These are phyloP conservation scores for Amphiura filiformis DNA, from an alignment of 35 echinoderm and acorn worm species.

Conservation along the genomic window DNA sequence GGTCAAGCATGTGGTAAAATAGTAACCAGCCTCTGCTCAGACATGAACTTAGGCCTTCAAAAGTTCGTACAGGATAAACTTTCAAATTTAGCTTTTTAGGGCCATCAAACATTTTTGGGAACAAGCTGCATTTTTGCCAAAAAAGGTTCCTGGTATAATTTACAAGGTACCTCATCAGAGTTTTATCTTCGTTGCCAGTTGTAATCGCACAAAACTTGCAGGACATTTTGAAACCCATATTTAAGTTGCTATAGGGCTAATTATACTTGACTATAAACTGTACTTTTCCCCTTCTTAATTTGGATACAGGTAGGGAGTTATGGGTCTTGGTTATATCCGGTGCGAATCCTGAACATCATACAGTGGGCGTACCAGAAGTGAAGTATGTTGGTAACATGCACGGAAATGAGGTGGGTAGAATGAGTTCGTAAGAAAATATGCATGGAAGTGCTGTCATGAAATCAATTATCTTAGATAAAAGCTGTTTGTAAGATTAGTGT, in stretches of 20 bases:
- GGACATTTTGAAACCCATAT: neutral
- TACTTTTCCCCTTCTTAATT: neutral
- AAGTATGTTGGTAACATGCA: slow-evolving; percentile 96
- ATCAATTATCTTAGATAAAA: no score
- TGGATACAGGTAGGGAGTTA: slow-evolving; percentile 48
- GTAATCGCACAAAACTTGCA: neutral
- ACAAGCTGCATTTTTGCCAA: neutral
- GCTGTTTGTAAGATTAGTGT: no score
- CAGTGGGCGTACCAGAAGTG: slow-evolving; percentile 64
- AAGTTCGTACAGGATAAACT: no score
- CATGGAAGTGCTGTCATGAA: no score
- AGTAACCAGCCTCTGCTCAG: no score
- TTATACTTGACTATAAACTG: no score
- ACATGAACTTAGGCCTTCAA: no score
- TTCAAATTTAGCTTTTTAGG: no score
- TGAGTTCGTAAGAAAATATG: no score
- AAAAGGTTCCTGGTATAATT: neutral
- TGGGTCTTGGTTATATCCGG: slow-evolving; percentile 83
- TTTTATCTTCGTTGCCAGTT: neutral
- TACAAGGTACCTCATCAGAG: neutral
- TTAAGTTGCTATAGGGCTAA: neutral
- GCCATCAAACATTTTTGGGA: no score
- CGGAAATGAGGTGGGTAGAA: slow-evolving; percentile 90
- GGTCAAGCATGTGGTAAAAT: no score
- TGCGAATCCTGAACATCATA: slow-evolving; percentile 37